Percentiles rank a stretch among this genome's conserved stretches.
phyloP scores from a whole-genome alignment of 2,797 vertebrate species.

The Chiropotes sagulatus region DNA sequence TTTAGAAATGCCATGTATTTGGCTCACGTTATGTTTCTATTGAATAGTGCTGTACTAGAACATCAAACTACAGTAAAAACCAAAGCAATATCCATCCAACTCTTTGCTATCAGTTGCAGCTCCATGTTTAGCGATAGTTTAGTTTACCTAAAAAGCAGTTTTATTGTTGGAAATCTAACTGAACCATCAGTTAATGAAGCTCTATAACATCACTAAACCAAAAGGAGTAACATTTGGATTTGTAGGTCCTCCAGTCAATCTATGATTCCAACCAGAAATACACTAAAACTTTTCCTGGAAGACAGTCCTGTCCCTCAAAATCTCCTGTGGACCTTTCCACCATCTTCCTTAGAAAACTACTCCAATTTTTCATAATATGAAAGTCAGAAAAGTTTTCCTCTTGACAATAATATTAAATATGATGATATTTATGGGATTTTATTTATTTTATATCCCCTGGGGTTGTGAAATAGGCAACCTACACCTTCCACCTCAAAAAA shows the following conservation, averaged over 20 bases:
- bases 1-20: not conserved
- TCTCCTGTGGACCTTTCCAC: not conserved
- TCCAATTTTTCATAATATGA: not conserved
- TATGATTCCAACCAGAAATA: constrained; percentile 48
- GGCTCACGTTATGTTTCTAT: not conserved
- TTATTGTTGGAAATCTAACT: constrained; percentile 47
- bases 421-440: not conserved
- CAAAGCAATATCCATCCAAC: not conserved
- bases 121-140: not conserved
- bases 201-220: not conserved
- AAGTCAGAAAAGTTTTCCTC: not conserved
- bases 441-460: not conserved
- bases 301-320: not conserved
- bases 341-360: not conserved
- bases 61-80: not conserved
- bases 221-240: constrained; percentile 33
- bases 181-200: constrained; percentile 46
- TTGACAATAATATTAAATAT: not conserved
- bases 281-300: constrained; percentile 29
- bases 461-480: not conserved
- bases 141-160: constrained; percentile 55
- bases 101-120: not conserved
- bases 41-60: not conserved
- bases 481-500: not conserved
- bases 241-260: constrained; percentile 15